Percentiles rank a stretch among this genome's conserved stretches.
Evolutionary conservation across 2,113 vertebrate species (phyloP).

Genomic region (Puffinus mauretanicus): DNA sequence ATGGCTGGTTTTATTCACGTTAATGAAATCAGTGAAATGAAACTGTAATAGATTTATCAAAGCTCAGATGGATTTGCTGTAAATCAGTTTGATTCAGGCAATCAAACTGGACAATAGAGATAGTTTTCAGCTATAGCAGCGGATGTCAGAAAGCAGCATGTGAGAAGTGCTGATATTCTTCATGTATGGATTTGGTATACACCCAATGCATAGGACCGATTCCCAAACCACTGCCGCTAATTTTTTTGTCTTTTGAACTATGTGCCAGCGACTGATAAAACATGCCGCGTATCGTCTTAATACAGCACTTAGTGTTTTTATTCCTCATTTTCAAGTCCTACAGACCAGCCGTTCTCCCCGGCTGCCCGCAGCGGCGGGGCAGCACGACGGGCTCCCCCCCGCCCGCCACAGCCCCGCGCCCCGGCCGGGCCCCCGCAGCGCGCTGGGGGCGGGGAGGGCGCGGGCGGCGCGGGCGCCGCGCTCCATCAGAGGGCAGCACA

Average conservation of each 20-base stretch:
- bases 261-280: slow-evolving; percentile 91
- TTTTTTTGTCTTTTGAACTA: slow-evolving; percentile 84
- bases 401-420: no score
- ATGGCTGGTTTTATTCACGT: slow-evolving; percentile 99
- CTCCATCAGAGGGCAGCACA: slow-evolving; percentile 83
- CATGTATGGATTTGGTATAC: slow-evolving; percentile 80
- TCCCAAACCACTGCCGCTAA: slow-evolving; percentile 82
- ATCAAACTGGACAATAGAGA: slow-evolving; percentile 99
- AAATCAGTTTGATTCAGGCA: slow-evolving; percentile 99
- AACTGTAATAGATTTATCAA: slow-evolving; percentile 99
- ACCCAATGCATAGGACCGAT: slow-evolving; percentile 77
- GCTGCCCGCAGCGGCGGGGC: not conserved
- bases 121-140: slow-evolving; percentile 93
- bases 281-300: slow-evolving; percentile 76
- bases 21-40: slow-evolving; percentile 99
- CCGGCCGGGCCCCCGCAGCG: no score
- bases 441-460: no score
- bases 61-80: slow-evolving; percentile 99
- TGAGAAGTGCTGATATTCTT: slow-evolving; percentile 96
- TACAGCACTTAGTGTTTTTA: not conserved
- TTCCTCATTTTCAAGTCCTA: no score
- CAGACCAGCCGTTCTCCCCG: no score
- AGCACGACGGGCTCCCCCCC: not conserved
- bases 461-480: no score
- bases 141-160: slow-evolving; percentile 91